Conservation (phyloP, 2,888 invertebrate species). For the Tanytarsus gracilentus region DNA sequence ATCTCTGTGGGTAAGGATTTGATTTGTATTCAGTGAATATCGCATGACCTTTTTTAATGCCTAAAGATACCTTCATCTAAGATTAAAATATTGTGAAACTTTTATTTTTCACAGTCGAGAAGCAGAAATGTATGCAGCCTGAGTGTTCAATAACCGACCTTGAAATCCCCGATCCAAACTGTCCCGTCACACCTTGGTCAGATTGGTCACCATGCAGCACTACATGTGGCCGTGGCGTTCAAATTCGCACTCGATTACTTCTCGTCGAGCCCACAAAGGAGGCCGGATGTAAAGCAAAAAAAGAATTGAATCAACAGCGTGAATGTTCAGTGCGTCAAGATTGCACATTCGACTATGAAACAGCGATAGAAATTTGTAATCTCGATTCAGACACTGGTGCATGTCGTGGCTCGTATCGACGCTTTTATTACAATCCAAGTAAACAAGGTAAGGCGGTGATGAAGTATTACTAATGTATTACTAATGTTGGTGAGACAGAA, state of each 20-base stretch:
- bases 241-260: conserved; percentile 60
- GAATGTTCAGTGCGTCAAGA: conserved; percentile 58
- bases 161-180: conserved; percentile 51
- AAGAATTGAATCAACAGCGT: conserved; percentile 67
- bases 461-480: conserved; percentile 39
- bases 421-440: conserved; percentile 74
- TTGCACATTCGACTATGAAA: conserved; percentile 62
- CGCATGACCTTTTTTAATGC: not conserved
- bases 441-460: conserved; percentile 77
- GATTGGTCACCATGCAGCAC: conserved; percentile 89
- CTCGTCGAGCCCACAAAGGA: conserved; percentile 57
- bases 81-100: conserved; percentile 30
- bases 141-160: conserved; percentile 52
- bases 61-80: not conserved
- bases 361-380: conserved; percentile 79
- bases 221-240: conserved; percentile 75
- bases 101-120: conserved; percentile 52
- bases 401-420: conserved; percentile 75
- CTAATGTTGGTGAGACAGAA: too few species aligned
- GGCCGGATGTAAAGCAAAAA: conserved; percentile 54
- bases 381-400: conserved; percentile 70
- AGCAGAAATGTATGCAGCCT: conserved; percentile 62
- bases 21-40: not conserved
- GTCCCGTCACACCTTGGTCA: conserved; percentile 80
- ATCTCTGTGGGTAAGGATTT: conserved; percentile 49